Conservation (phyloP, 2,113 vertebrate genomes). For the Cinclus mexicanus region DNA sequence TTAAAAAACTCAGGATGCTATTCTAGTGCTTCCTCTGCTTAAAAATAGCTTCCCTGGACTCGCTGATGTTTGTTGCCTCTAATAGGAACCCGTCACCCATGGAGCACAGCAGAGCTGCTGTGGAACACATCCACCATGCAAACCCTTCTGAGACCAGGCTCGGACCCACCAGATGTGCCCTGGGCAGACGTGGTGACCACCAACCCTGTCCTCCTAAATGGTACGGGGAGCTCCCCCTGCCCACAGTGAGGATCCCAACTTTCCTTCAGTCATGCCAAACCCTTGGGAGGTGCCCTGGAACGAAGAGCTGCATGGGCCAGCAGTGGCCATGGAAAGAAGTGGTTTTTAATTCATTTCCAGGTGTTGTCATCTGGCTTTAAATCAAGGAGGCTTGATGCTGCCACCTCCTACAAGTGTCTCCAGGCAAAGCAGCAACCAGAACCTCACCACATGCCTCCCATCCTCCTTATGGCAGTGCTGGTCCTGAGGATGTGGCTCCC, state of each 20-base stretch:
- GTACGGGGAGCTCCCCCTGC: not conserved
- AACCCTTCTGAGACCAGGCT: not conserved
- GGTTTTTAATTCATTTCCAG: constrained; percentile 52
- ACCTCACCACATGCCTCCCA: not conserved
- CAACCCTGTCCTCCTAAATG: not conserved
- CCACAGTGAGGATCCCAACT: not conserved
- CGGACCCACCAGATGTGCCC: not conserved
- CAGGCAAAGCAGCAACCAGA: constrained; percentile 8
- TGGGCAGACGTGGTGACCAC: not conserved
- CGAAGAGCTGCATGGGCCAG: not conserved
- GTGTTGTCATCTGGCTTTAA: constrained; percentile 65
- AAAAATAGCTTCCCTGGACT: constrained; percentile 69
- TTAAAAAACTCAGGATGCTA: constrained; percentile 70
- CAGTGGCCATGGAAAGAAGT: constrained; percentile 50
- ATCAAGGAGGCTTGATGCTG: constrained; percentile 23
- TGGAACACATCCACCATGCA: constrained; percentile 13
- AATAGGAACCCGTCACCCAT: constrained; percentile 63
- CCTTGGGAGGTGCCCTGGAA: not conserved
- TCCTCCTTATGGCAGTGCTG: not conserved
- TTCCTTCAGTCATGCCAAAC: not conserved
- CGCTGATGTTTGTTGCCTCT: constrained; percentile 60
- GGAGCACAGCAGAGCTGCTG: constrained; percentile 31
- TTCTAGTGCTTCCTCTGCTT: constrained; percentile 70
- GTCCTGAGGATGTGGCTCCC: not conserved
- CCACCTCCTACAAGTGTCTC: constrained; percentile 52